Base-by-base conservation (phyloP, 2,113 vertebrate species). In the Hippoglossus stenolepis region DNA sequence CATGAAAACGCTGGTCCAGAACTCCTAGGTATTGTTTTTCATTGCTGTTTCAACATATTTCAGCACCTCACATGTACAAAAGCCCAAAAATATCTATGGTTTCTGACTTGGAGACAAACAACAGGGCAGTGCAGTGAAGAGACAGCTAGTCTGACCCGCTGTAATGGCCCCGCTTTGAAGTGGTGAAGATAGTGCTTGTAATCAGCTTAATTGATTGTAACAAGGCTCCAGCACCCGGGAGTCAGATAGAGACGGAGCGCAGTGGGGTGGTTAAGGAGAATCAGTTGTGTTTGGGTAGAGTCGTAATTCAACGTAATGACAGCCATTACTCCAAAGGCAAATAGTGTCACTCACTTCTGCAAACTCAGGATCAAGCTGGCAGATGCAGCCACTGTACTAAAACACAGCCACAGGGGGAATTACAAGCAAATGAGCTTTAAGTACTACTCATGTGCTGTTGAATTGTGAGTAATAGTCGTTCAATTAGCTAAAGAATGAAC, bases 191-290 rank as follows among this genome's bases (percentile, higher is more conserved):
- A 88, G 91, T 69, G 91, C 91, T 93, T 89, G 91, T 93, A 94
- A 92, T 93, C 91, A 94, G 81, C 80, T 73, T 91, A 92, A 93
- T 92, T 93, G 92, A 93, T 94, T 92, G 91, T 92, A 94, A 91
- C 89, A 83, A 92, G 93, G 91, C 90, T 88, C 87, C 77, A 80
- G 89, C 77, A 83, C 79, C 85, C 75, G 72, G 57, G 69, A 82
- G 88, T 20, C 49, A 88, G 84, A 86, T 63, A 85, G 85, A 81
- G 85, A 72, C 78, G 59, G 82, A 76, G 76, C 51, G 14, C 65
- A 31, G 84, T 84, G 73, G 90, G 88, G 57, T 79, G 79, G 66
- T 84, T 90, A 79, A 65, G 68, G 82, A 63, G 83, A 91, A 88
- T 81, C 82, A 79, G 77, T 84, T 78, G 88, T 91, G 90, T 92